Base-by-base conservation (phyloP, 2,888 invertebrate genomes). In the Pycnomerus fuliginosus region DNA sequence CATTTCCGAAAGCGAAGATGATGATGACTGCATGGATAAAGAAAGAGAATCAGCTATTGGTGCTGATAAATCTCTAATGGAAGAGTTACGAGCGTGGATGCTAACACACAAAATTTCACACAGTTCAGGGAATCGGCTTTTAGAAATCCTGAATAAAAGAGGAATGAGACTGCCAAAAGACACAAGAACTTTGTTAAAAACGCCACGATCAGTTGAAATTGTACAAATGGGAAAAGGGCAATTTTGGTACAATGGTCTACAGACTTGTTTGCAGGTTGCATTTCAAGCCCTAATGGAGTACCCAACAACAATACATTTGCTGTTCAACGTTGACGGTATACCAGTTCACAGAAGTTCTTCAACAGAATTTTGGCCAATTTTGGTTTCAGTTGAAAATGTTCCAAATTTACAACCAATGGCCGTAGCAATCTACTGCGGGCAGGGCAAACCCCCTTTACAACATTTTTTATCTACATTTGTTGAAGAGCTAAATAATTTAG, bases 371-470 rank as follows among this genome's bases (percentile, higher is more conserved):
- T 20, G 20, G 20, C 20, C 20, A 20, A 20, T 20, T 20, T 20
- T 20, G 8, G 5, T 20, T 8, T 7, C 5, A 20, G 8, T 20
- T 20, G 5, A 20, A 8, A 20, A 20, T 20, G 8, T 20, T 5
- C 20, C 20, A 8, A 7, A 20, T 8, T 20, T 8, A 20, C 20
- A 20, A 20, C 20, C 20, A 7, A 20, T 20, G 20, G 20, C 8
- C 20, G 8, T 20, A 20, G 20, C 5, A 39, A 38, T 48, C 43
- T 42, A 37, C 27, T 29, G 37, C 20, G 16, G 34, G 36, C 38
- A 33, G 24, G 38, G 39, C 31, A 31, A 31, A 15, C 31, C 31
- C n/a, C 31, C 31, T 31, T 31, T 31, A 14, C 31, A 14, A 10
- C 12, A 31, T 12, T 31, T 13, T 31, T 15, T 14, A 5, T 5